phyloP scores from a whole-genome alignment of 1,140 invertebrate species.

The Ericerus pela region DNA sequence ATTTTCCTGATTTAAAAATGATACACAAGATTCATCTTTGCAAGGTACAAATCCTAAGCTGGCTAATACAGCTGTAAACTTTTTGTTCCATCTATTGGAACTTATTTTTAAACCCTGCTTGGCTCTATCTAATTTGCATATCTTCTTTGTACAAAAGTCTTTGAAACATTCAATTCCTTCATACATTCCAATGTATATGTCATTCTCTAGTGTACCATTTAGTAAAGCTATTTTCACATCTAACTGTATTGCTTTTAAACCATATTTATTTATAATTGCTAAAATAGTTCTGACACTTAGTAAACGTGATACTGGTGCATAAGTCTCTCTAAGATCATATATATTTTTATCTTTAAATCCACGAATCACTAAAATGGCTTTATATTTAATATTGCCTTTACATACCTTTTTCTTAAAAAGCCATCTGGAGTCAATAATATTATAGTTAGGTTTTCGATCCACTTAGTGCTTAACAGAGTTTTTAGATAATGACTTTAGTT shows the following conservation, averaged over 20 bases:
- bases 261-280: not conserved
- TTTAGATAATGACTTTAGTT: not conserved
- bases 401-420: not conserved
- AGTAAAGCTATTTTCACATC: constrained; percentile 33
- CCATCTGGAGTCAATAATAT: not conserved
- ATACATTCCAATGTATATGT: constrained; percentile 31
- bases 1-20: not conserved
- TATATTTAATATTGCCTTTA: not conserved
- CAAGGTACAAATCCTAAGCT: not conserved
- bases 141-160: constrained; percentile 20
- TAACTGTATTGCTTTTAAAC: constrained; percentile 23
- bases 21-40: not conserved
- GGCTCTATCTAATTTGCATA: constrained; percentile 24
- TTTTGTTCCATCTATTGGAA: constrained; percentile 26
- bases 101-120: constrained; percentile 28
- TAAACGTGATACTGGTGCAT: not conserved
- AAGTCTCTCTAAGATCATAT: not conserved
- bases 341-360: not conserved
- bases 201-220: constrained; percentile 30
- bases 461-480: not conserved
- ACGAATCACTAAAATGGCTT: not conserved
- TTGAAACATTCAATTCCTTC: constrained; percentile 25
- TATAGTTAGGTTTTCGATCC: not conserved
- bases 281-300: not conserved
- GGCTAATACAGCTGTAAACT: constrained; percentile 16